phyloP scores from a whole-genome alignment of 2,797 vertebrate species.

The Phalloptychus januarius region DNA sequence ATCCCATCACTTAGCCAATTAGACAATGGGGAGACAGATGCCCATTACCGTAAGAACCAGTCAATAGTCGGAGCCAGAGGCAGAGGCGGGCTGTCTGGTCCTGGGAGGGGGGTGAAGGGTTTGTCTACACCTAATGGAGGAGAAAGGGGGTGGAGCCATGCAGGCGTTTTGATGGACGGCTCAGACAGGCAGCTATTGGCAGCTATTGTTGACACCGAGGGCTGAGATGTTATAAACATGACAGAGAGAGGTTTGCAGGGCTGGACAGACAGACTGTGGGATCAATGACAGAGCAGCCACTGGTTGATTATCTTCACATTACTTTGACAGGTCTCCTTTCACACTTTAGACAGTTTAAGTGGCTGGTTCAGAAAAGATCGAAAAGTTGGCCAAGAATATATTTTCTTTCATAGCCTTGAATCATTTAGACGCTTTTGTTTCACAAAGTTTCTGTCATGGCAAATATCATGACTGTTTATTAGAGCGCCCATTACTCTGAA shows the following conservation, averaged over 20 bases:
- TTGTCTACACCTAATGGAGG: slow-evolving; percentile 67
- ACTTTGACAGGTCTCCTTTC: slow-evolving; percentile 63
- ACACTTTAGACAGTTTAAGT: slow-evolving; percentile 70
- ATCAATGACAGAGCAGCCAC: slow-evolving; percentile 61
- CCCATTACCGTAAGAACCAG: slow-evolving; percentile 81
- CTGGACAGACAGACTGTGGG: slow-evolving; percentile 41
- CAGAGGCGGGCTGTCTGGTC: slow-evolving; percentile 73
- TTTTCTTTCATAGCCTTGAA: slow-evolving; percentile 29
- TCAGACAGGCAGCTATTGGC: slow-evolving; percentile 44
- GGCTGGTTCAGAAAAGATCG: slow-evolving; percentile 29
- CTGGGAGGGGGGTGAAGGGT: slow-evolving; percentile 50
- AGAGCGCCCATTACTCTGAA: slow-evolving; percentile 44
- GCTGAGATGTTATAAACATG: slow-evolving; percentile 58
- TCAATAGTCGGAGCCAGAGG: slow-evolving; percentile 81
- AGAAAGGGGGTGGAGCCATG: slow-evolving; percentile 46
- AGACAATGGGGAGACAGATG: slow-evolving; percentile 82
- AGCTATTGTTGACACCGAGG: slow-evolving; percentile 38
- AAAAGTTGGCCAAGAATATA: slow-evolving; percentile 39
- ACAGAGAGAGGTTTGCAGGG: slow-evolving; percentile 38
- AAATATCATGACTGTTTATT: slow-evolving; percentile 41
- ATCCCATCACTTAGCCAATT: slow-evolving; percentile 86
- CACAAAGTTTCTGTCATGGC: slow-evolving; percentile 33
- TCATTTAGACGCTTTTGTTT: slow-evolving; percentile 45
- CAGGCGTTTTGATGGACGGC: slow-evolving; percentile 49
- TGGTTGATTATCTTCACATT: slow-evolving; percentile 44